Evolutionary conservation across 2,113 vertebrate species (phyloP).

Genomic region (human (Homo sapiens)): DNA sequence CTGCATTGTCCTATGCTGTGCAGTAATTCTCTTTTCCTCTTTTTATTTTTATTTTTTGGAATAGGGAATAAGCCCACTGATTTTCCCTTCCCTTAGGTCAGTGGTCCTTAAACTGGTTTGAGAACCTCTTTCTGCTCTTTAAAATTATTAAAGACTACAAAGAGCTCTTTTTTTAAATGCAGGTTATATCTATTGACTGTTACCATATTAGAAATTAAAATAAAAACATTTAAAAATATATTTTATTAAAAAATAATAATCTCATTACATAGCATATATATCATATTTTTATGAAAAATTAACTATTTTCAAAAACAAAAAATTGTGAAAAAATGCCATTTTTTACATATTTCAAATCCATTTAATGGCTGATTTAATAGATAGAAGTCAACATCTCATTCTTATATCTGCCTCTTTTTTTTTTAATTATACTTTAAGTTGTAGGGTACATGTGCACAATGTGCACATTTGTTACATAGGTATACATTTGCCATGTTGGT

Average conservation of each 20-base stretch:
- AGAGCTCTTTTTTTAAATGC: neutral
- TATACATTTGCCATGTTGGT: no score
- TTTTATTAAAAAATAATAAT: neutral
- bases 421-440: no score
- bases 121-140: neutral
- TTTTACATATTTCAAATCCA: neutral
- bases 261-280: neutral
- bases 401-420: neutral
- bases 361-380: neutral
- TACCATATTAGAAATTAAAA: conserved; percentile 15
- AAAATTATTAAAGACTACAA: neutral
- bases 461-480: no score
- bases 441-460: no score
- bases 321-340: neutral
- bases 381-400: neutral
- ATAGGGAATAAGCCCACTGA: neutral
- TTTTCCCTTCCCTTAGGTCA: neutral
- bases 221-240: neutral
- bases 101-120: neutral
- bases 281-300: neutral
- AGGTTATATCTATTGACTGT: neutral
- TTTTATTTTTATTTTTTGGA: neutral
- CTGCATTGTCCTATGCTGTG: neutral
- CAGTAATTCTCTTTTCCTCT: neutral
- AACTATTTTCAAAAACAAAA: neutral